These are phyloP conservation scores for Campoplex capitator DNA, from an alignment of 2,888 invertebrate species.

Conservation along the genomic window DNA sequence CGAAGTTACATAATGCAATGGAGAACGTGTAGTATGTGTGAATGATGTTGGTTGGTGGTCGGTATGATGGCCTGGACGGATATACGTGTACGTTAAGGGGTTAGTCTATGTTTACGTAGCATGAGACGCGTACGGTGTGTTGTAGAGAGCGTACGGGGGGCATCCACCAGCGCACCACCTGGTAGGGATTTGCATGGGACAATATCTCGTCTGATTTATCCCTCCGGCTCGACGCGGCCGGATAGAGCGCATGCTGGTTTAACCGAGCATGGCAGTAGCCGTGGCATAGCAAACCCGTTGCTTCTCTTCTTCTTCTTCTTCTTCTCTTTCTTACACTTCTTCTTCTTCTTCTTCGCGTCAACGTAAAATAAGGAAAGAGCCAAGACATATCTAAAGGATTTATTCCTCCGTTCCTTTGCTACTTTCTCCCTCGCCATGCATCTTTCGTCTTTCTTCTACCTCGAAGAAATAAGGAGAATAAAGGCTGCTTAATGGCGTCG, in stretches of 20 bases:
- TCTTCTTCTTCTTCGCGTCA: constrained; percentile 52
- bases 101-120: constrained; percentile 48
- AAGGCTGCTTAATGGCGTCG: constrained; percentile 33
- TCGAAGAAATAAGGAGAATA: constrained; percentile 45
- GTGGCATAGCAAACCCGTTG: constrained; percentile 21
- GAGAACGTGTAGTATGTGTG: constrained; percentile 48
- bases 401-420: constrained; percentile 75
- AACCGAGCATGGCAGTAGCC: constrained; percentile 56
- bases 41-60: constrained; percentile 49
- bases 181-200: constrained; percentile 80
- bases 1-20: constrained; percentile 58
- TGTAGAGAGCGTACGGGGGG: constrained; percentile 42
- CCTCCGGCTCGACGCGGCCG: constrained; percentile 66
- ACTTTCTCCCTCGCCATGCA: constrained; percentile 37
- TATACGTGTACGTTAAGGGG: constrained; percentile 20
- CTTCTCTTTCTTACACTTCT: constrained; percentile 41
- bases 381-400: constrained; percentile 75
- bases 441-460: constrained; percentile 1
- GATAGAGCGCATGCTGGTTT: constrained; percentile 59
- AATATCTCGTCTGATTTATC: constrained; percentile 81
- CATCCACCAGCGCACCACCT: constrained; percentile 70
- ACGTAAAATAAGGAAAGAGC: constrained; percentile 64
- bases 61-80: constrained; percentile 27
- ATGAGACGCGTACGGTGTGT: constrained; percentile 30
- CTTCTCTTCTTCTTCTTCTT: constrained; percentile 32